These are phyloP conservation scores for Trialeurodes vaporariorum DNA, from an alignment of 1,140 invertebrate species.

Conservation along the genomic window DNA sequence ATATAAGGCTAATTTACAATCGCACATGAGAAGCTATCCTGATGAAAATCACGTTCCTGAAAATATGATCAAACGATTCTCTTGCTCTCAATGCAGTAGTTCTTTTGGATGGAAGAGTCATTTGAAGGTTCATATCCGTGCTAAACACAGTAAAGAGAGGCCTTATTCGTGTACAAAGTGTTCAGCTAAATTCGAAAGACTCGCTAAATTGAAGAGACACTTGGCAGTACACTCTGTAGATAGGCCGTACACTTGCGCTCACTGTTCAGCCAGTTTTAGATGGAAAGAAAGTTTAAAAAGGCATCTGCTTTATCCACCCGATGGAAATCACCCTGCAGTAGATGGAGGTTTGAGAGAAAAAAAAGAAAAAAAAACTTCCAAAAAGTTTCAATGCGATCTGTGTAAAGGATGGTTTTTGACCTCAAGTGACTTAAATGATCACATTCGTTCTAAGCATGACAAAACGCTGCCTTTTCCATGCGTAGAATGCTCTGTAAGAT, in stretches of 20 bases:
- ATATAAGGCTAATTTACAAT: no score
- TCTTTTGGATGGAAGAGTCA: neutral
- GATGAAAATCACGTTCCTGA: no score
- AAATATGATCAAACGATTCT: conserved; percentile 39
- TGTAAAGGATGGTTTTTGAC: neutral
- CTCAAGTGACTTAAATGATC: neutral
- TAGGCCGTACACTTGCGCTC: neutral
- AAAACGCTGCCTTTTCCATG: neutral
- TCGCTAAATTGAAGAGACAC: neutral
- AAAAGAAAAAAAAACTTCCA: neutral
- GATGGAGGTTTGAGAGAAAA: no score
- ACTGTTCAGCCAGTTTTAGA: neutral
- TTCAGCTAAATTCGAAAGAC: neutral
- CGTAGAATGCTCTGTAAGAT: neutral
- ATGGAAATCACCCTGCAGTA: no score
- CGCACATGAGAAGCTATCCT: no score
- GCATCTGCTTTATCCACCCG: no score
- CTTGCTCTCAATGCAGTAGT: conserved; percentile 26
- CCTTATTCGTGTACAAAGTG: neutral
- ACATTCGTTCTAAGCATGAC: neutral
- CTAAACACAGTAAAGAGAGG: neutral
- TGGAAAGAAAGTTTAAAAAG: neutral
- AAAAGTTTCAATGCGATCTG: neutral
- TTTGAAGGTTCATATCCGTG: neutral
- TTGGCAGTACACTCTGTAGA: neutral